phyloP scores from a whole-genome alignment of 2,113 vertebrate species.

The Prinia subflava region DNA sequence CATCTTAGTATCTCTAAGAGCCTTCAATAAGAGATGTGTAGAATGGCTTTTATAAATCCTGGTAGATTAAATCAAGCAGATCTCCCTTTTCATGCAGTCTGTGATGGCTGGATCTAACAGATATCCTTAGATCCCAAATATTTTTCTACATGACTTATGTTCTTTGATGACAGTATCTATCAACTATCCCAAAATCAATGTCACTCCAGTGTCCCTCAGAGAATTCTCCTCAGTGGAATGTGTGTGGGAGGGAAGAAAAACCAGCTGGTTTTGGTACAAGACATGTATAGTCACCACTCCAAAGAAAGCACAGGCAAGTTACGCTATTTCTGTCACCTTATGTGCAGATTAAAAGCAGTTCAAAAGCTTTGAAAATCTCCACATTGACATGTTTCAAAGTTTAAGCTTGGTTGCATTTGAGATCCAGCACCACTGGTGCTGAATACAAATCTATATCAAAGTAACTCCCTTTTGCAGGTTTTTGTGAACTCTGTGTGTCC shows the following conservation, averaged over 20 bases:
- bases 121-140: neutral
- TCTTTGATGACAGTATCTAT: neutral
- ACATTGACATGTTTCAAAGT: neutral
- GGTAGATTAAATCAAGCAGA: neutral
- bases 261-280: neutral
- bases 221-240: neutral
- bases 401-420: neutral
- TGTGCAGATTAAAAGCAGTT: neutral
- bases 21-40: neutral
- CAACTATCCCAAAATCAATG: rapidly evolving
- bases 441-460: neutral
- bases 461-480: neutral
- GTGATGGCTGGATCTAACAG: neutral
- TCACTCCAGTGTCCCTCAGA: neutral
- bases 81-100: neutral
- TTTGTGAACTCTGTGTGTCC: neutral
- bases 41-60: neutral
- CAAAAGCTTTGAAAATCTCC: neutral
- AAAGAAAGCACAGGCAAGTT: neutral
- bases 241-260: neutral
- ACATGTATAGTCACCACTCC: neutral
- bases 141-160: neutral
- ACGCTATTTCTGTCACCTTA: neutral
- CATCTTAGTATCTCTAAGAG: neutral
- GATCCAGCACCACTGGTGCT: neutral